These are phyloP conservation scores for Orchesella flavescens DNA, from an alignment of 2,888 invertebrate genomes.

Conservation along the genomic window DNA sequence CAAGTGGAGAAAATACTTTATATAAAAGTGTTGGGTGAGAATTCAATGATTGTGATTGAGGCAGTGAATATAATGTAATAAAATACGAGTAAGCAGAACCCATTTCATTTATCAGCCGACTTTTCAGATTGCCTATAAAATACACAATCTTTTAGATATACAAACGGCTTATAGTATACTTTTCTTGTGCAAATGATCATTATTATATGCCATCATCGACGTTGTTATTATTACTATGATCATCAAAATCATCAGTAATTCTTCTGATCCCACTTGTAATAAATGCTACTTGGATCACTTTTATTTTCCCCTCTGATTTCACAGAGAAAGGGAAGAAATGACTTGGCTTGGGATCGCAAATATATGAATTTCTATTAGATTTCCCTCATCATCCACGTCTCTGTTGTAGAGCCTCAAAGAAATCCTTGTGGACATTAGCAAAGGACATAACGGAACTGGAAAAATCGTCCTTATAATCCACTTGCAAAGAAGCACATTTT, in stretches of 20 bases:
- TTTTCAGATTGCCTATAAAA: constrained; percentile 29
- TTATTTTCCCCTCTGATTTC: background rate
- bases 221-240: constrained; percentile 1
- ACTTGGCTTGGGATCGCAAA: no score
- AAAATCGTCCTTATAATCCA: constrained; percentile 35
- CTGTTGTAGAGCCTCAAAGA: background rate
- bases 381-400: no score
- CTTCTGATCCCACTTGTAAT: constrained; percentile 34
- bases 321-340: background rate
- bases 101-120: background rate
- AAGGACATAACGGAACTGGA: constrained; percentile 28
- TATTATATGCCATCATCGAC: constrained; percentile 21
- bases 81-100: no score
- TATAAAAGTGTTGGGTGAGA: no score
- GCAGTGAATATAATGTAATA: no score
- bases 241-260: background rate
- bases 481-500: constrained; percentile 15
- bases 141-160: background rate
- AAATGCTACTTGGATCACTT: constrained; percentile 1
- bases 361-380: no score
- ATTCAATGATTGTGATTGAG: no score
- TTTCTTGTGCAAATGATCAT: constrained; percentile 3
- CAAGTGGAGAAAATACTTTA: no score
- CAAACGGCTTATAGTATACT: background rate
- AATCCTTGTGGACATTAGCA: constrained; percentile 32